Evolutionary conservation across 1,140 invertebrate genomes (phyloP).

Genomic region (Bombus affinis): DNA sequence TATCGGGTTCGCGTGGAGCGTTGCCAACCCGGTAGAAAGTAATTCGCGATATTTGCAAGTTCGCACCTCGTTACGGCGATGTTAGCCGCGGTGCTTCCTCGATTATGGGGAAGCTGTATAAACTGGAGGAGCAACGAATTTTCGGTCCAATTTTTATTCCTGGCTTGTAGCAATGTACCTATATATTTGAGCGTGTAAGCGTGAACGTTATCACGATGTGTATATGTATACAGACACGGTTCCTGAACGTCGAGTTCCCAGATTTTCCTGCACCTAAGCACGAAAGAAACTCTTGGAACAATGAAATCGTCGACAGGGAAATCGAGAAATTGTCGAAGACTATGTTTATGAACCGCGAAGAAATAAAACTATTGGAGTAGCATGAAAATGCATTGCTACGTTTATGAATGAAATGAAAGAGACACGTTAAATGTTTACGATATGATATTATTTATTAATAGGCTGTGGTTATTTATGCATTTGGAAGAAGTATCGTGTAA

Average conservation of each 20-base stretch:
- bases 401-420: not conserved
- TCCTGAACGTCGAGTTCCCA: not conserved
- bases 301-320: constrained; percentile 67
- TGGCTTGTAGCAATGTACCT: constrained; percentile 22
- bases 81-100: not conserved
- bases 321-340: constrained; percentile 45
- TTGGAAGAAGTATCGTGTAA: not conserved
- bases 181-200: not conserved
- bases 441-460: not conserved
- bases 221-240: not conserved
- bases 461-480: not conserved
- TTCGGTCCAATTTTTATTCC: constrained; percentile 45
- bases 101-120: constrained; percentile 10
- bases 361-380: not conserved
- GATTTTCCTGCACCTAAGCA: constrained; percentile 32
- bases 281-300: constrained; percentile 63
- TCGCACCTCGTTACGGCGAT: constrained; percentile 48
- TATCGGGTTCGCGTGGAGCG: constrained; percentile 33
- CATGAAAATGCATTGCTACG: not conserved
- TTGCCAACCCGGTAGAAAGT: constrained; percentile 40
- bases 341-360: not conserved
- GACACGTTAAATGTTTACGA: not conserved
- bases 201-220: not conserved
- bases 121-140: not conserved
- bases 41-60: constrained; percentile 49